Conservation (phyloP, 2,113 vertebrate species). For the Coturnix japonica region DNA sequence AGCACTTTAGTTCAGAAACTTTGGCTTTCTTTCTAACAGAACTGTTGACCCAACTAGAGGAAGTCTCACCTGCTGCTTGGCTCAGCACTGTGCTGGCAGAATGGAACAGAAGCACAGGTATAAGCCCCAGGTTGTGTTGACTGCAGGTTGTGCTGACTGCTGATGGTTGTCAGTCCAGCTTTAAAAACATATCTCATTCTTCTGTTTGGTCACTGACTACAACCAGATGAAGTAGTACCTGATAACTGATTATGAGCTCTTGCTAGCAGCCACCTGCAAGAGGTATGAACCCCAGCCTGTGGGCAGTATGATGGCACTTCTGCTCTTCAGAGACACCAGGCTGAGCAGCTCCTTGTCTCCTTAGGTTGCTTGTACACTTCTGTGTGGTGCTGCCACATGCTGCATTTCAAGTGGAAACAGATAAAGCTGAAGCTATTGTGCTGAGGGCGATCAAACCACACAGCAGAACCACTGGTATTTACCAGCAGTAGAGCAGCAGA, state of each 20-base stretch:
- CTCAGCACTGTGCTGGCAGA: background rate
- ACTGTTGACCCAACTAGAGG: background rate
- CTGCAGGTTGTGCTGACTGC: background rate
- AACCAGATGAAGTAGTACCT: background rate
- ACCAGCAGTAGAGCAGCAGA: background rate
- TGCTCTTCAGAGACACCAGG: background rate
- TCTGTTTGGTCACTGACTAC: background rate
- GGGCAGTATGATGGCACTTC: background rate
- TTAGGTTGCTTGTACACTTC: background rate
- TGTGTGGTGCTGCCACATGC: background rate
- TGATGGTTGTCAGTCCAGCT: background rate
- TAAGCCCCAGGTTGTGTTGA: background rate
- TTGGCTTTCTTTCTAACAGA: background rate
- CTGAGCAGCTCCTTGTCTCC: background rate
- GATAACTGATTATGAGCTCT: background rate
- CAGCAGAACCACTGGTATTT: background rate
- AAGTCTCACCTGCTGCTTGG: background rate
- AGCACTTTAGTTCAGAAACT: background rate
- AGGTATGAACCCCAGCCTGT: background rate
- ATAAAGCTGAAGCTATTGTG: background rate
- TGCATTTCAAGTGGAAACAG: background rate
- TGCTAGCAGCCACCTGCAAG: background rate
- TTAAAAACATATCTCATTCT: background rate
- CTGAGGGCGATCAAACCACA: background rate
- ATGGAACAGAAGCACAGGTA: background rate